These are phyloP conservation scores for Crotalus tigris DNA, from an alignment of 2,113 vertebrate species.

Conservation along the genomic window DNA sequence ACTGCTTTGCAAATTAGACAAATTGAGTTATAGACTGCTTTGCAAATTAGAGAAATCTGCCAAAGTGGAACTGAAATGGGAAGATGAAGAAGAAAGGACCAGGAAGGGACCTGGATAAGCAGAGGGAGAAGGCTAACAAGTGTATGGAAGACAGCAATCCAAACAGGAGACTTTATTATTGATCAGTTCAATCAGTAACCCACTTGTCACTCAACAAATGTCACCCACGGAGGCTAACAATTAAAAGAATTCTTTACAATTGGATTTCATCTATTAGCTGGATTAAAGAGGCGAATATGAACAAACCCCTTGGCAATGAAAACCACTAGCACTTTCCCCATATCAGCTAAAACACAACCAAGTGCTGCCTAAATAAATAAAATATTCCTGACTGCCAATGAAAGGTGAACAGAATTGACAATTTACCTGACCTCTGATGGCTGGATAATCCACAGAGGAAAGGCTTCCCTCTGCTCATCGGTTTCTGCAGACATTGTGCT, in stretches of 20 bases:
- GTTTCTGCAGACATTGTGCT: background rate
- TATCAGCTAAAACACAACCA: background rate
- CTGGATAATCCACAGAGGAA: background rate
- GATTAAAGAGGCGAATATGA: background rate
- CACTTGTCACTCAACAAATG: background rate
- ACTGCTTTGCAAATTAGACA: background rate
- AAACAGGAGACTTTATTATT: background rate
- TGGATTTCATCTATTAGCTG: background rate
- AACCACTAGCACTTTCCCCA: background rate
- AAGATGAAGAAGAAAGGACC: background rate
- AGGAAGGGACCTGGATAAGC: background rate
- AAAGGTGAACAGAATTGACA: background rate
- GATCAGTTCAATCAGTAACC: background rate
- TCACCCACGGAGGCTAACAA: background rate
- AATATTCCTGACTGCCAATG: background rate
- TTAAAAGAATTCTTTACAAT: background rate
- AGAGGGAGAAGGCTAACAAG: background rate
- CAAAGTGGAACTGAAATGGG: background rate
- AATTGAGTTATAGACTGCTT: background rate
- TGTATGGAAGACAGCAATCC: background rate
- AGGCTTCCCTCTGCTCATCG: background rate
- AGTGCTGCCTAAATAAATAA: background rate
- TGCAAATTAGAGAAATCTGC: background rate
- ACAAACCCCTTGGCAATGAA: background rate
- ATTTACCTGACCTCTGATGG: background rate